These are phyloP conservation scores for Peromyscus leucopus DNA, from an alignment of 2,113 vertebrate species.

Conservation along the genomic window DNA sequence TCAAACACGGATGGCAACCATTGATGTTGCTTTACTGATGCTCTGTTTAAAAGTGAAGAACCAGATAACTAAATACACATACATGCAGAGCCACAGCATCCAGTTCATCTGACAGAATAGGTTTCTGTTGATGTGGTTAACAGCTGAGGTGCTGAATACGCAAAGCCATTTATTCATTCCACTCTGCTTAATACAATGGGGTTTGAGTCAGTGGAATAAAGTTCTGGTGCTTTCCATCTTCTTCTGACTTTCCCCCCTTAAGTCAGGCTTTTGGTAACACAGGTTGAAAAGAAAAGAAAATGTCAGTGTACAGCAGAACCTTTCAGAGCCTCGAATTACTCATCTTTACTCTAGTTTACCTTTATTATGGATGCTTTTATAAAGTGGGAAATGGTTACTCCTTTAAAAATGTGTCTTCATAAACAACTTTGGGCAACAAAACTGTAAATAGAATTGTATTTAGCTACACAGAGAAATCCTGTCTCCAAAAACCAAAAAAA, in stretches of 20 bases:
- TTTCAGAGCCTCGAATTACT: slow-evolving; percentile 19
- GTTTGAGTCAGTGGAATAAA: slow-evolving; percentile 15
- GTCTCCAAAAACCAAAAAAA: no score
- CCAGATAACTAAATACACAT: slow-evolving; percentile 31
- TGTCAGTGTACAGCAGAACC: slow-evolving; percentile 26
- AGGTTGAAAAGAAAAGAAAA: slow-evolving; percentile 22
- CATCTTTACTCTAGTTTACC: background rate
- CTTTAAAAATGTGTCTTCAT: slow-evolving; percentile 46
- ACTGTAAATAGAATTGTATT: background rate
- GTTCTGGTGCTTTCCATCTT: slow-evolving; percentile 7
- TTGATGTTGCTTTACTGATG: background rate
- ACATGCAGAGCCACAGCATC: background rate
- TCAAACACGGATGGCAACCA: background rate
- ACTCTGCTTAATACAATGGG: background rate
- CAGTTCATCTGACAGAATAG: slow-evolving; percentile 30
- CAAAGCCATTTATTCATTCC: slow-evolving; percentile 40
- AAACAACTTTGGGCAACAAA: slow-evolving; percentile 28
- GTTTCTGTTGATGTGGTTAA: slow-evolving; percentile 23
- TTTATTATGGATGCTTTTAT: slow-evolving; percentile 17
- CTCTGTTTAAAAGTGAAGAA: slow-evolving; percentile 31
- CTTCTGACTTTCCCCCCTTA: background rate
- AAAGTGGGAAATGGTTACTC: background rate
- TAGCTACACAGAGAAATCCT: background rate
- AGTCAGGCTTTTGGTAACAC: slow-evolving; percentile 34
- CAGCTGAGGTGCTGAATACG: slow-evolving; percentile 17